Evolutionary conservation across 2,888 invertebrate genomes (phyloP).

Genomic region (Dasypolia templi): DNA sequence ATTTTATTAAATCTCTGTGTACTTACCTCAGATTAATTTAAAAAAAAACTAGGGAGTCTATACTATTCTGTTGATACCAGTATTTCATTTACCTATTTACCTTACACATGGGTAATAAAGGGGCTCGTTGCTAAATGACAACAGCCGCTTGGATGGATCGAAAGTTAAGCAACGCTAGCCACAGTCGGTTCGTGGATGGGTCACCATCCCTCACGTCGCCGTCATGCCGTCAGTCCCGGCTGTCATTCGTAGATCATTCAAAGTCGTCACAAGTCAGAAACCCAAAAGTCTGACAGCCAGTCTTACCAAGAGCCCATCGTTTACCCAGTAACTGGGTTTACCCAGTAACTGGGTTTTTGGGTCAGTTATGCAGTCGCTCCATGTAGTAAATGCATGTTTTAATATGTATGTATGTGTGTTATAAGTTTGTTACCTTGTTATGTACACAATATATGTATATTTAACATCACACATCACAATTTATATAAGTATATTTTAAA

Average conservation of each 20-base stretch:
- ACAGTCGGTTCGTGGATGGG: neutral
- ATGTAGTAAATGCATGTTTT: too few species aligned
- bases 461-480: too few species aligned
- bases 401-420: too few species aligned
- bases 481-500: too few species aligned
- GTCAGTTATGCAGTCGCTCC: neutral
- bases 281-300: neutral
- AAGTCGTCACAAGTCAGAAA: neutral
- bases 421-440: too few species aligned
- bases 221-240: neutral
- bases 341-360: neutral
- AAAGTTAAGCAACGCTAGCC: neutral
- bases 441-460: too few species aligned
- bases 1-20: too few species aligned
- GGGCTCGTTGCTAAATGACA: neutral
- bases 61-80: neutral
- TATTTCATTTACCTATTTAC: neutral
- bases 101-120: neutral
- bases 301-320: neutral
- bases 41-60: neutral
- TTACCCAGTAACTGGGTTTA: neutral
- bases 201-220: neutral
- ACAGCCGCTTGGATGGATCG: neutral
- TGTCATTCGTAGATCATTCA: neutral
- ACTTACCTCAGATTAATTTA: too few species aligned